Evolutionary conservation across 2,888 invertebrate species (phyloP), one percentile per base, ranked within the genome.

Genomic region (Orthosia gracilis): DNA sequence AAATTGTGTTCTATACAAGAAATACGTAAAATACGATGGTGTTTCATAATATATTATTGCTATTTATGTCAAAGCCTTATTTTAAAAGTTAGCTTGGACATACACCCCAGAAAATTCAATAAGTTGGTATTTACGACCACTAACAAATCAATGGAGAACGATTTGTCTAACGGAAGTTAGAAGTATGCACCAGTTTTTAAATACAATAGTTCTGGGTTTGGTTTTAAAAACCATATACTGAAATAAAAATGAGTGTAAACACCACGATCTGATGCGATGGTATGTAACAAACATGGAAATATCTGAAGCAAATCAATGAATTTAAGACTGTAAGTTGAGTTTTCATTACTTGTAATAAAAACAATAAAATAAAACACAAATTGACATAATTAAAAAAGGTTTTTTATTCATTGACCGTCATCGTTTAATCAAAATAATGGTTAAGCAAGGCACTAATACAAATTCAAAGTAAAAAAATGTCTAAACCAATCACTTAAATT

Each of bases 361-460:
- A 65, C 65, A 65, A 65, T 65, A 65, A 65, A 65, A 54, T 65
- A 65, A 65, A 65, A 65, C 65, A 65, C 65, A 65, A 65, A 65
- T 54, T 54, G 65, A 54, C 65, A 65, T 54, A 65, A 63, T 66
- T 66, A 66, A 66, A 66, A 66, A 54, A 66, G 52, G 54, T 65
- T 66, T 66, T 66, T 66, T 66, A 66, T 66, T 66, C 52, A 66
- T 66, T 63, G 63, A 63, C 63, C 63, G 26, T 63, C 63, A 63
- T 63, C 63, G 63, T 63, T 50, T 63, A 63, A 63, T 63, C 49
- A 63, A 63, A 63, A 63, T 63, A 63, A 63, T 63, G 45, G 63
- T 49, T 63, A 63, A 63, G 63, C 49, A 63, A 63, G 49, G 63
- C 63, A 63, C 63, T 63, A 63, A 63, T 63, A 63, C 49, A 63